phyloP scores from a whole-genome alignment of 2,113 vertebrate species.

The Meriones unguiculatus region DNA sequence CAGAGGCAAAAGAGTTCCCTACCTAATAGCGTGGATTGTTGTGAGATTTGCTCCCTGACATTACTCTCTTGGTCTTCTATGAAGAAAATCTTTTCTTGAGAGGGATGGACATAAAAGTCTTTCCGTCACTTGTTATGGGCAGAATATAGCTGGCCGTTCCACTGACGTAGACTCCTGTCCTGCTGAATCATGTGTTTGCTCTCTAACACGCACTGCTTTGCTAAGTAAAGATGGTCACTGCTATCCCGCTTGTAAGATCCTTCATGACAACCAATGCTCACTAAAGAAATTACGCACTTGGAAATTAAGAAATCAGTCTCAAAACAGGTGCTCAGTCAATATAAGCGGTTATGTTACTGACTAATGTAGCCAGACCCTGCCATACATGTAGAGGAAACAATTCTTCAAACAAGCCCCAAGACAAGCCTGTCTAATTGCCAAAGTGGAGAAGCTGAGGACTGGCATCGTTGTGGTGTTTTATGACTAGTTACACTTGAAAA shows the following conservation, averaged over 20 bases:
- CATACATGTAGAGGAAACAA: neutral
- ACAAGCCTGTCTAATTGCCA: neutral
- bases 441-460: constrained; percentile 15
- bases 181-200: neutral
- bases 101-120: neutral
- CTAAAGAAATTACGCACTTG: neutral
- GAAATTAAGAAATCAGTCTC: neutral
- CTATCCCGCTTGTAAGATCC: neutral
- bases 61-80: neutral
- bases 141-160: neutral
- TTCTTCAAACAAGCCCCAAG: constrained; percentile 27
- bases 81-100: neutral
- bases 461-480: neutral
- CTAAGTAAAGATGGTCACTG: neutral
- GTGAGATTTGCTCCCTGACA: neutral
- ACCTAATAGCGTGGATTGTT: neutral
- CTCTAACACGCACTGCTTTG: neutral
- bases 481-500: neutral
- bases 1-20: neutral
- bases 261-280: neutral
- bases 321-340: neutral
- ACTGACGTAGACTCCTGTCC: neutral
- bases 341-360: neutral
- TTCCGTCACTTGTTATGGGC: neutral
- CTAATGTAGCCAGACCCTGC: neutral